Conservation (phyloP, 2,888 invertebrate genomes). For the Auanema freiburgensis region DNA sequence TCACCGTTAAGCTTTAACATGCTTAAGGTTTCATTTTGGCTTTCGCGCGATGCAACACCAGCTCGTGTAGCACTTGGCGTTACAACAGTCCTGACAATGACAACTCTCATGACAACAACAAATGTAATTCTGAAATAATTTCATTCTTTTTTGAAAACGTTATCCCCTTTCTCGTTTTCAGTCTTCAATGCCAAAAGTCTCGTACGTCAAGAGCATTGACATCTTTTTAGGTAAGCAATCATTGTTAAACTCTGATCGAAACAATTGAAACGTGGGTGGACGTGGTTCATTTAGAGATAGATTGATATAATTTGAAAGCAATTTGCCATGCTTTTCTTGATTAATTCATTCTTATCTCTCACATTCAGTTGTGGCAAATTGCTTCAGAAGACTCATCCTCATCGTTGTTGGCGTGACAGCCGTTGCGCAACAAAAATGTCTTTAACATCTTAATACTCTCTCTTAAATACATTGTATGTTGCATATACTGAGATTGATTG, state of each 20-base stretch:
- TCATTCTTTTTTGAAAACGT: not conserved
- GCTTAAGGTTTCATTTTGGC: constrained; percentile 49
- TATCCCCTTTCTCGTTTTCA: constrained; percentile 22
- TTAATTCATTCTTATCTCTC: no score
- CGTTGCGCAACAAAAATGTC: no score
- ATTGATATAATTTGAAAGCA: not conserved
- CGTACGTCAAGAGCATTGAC: constrained; percentile 90
- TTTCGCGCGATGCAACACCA: constrained; percentile 51
- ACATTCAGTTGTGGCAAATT: no score
- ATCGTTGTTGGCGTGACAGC: no score
- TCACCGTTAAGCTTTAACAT: no score
- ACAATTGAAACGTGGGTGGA: no score
- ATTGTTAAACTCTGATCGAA: constrained; percentile 1
- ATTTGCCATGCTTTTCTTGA: not conserved
- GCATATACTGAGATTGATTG: no score
- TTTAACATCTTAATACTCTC: no score
- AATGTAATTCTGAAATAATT: constrained; percentile 28
- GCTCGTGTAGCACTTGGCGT: constrained; percentile 57
- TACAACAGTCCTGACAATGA: constrained; percentile 74
- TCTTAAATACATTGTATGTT: no score
- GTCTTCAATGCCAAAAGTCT: constrained; percentile 82
- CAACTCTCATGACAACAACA: constrained; percentile 72
- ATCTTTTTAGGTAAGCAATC: constrained; percentile 70
- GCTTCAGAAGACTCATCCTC: no score
- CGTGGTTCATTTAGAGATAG: not conserved